phyloP scores from a whole-genome alignment of 2,888 invertebrate genomes.

The Apamea crenata region DNA sequence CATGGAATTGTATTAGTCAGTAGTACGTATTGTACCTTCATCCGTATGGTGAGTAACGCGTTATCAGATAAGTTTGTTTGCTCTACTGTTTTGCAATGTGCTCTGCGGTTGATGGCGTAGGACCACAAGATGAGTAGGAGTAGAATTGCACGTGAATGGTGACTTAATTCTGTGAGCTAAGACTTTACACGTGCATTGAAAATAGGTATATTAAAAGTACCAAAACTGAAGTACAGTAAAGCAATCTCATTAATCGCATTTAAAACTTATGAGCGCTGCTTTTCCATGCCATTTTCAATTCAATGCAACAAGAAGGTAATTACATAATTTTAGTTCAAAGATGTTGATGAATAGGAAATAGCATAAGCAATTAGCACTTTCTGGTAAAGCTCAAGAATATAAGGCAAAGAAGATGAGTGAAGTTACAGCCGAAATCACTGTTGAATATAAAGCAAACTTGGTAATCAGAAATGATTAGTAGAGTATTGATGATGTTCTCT shows the following conservation, averaged over 20 bases:
- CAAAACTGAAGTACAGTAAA: not conserved
- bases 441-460: not conserved
- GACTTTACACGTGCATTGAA: not conserved
- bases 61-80: slow-evolving; percentile 79
- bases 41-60: slow-evolving; percentile 71
- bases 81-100: slow-evolving; percentile 71
- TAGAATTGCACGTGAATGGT: slow-evolving; percentile 37
- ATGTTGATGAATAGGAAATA: too few species aligned
- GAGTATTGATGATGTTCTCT: slow-evolving; percentile 11
- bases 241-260: too few species aligned
- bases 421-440: not conserved
- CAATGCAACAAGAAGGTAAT: too few species aligned
- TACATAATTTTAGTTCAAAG: too few species aligned
- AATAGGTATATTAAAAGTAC: not conserved
- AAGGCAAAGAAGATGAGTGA: not conserved
- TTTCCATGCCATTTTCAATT: too few species aligned
- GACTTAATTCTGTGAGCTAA: slow-evolving; percentile 21
- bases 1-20: slow-evolving; percentile 68
- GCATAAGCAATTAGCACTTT: too few species aligned
- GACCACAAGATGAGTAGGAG: slow-evolving; percentile 50
- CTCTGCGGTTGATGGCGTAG: slow-evolving; percentile 53
- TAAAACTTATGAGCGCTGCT: too few species aligned
- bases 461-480: not conserved
- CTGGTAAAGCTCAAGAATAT: not conserved
- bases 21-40: slow-evolving; percentile 38